Percentiles rank a stretch among this genome's conserved stretches.
These are phyloP conservation scores for Odocoileus virginianus DNA, from an alignment of 2,113 vertebrate species.

Conservation along the genomic window DNA sequence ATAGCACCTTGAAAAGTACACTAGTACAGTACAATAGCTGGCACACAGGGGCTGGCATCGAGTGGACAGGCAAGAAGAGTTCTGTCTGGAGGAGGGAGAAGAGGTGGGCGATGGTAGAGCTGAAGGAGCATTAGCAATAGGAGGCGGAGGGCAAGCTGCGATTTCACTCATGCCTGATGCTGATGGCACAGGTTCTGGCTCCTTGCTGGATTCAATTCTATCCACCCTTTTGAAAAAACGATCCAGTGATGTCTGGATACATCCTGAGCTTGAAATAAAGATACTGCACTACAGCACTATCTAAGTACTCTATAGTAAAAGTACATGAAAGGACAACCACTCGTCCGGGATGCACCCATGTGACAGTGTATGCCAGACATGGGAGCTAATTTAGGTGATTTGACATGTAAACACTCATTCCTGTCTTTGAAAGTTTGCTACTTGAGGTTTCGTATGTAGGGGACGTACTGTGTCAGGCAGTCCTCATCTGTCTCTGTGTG, in stretches of 20 bases:
- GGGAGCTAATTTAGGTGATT: neutral
- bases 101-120: neutral
- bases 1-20: neutral
- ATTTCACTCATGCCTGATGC: neutral
- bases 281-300: accelerated
- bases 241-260: neutral
- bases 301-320: neutral
- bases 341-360: neutral
- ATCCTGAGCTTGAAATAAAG: neutral
- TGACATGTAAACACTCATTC: neutral
- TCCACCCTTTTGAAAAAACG: neutral
- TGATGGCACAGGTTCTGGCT: neutral
- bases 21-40: neutral
- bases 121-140: neutral
- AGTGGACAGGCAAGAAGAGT: neutral
- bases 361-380: neutral
- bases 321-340: neutral
- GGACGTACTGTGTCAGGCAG: neutral
- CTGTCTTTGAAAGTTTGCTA: neutral
- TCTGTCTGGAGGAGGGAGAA: neutral
- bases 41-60: neutral
- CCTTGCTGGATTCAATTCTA: neutral
- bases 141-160: neutral
- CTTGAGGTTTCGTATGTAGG: neutral
- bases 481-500: neutral